Evolutionary conservation across 2,113 vertebrate genomes (phyloP).

Genomic region (Felis catus): DNA sequence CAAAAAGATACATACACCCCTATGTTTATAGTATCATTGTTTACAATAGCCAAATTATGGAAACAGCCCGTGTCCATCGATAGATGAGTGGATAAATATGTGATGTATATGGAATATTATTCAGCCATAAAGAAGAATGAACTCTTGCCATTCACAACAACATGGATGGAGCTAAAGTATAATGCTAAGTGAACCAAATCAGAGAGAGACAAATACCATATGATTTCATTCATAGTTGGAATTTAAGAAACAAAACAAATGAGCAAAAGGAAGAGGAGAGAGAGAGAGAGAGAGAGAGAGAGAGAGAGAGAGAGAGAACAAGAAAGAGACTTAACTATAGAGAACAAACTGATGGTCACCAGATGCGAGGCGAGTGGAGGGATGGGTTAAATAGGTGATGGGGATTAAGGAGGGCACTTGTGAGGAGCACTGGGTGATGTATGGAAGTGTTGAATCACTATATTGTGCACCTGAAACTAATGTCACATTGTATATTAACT

Average conservation of each 20-base stretch:
- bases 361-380: neutral
- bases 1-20: neutral
- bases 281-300: neutral
- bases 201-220: neutral
- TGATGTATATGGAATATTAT: neutral
- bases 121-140: neutral
- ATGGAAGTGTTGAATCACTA: neutral
- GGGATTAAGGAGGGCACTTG: neutral
- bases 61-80: neutral
- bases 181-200: neutral
- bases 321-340: neutral
- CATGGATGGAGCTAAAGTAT: neutral
- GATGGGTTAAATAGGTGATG: neutral
- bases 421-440: neutral
- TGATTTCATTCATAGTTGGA: neutral
- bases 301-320: neutral
- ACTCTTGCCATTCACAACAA: neutral
- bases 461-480: neutral
- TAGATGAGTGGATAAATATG: neutral
- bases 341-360: neutral
- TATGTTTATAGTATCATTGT: neutral
- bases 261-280: neutral
- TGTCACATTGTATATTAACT: neutral
- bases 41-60: neutral
- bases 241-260: neutral